A percentile compares a stretch with the other conserved stretches of the same genome.
Conservation (phyloP, 2,888 invertebrate genomes). For the Nezara viridula region DNA sequence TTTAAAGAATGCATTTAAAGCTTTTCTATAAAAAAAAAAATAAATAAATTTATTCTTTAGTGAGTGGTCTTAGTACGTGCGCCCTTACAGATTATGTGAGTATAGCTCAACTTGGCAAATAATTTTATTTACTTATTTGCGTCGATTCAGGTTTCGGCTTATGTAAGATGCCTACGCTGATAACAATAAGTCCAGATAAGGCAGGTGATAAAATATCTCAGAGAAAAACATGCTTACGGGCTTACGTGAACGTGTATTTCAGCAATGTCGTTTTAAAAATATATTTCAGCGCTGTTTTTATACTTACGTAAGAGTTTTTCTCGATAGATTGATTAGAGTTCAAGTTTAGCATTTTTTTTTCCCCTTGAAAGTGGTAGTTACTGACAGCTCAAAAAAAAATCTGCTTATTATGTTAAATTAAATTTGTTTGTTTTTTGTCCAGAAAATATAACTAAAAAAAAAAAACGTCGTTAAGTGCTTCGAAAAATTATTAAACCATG, state of each 20-base stretch:
- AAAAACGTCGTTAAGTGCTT: too few relatives aligned
- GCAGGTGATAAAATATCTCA: background rate
- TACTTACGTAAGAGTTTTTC: background rate
- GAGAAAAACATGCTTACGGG: background rate
- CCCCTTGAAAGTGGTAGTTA: too few relatives aligned
- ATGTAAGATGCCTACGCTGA: background rate
- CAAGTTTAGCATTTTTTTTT: too few relatives aligned
- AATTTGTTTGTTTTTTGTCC: too few relatives aligned
- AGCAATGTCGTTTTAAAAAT: background rate
- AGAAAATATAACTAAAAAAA: too few relatives aligned
- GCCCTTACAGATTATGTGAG: background rate
- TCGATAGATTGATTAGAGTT: background rate
- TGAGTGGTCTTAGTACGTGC: too few relatives aligned
- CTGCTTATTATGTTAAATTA: too few relatives aligned
- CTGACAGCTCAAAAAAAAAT: too few relatives aligned
- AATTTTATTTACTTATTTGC: background rate
- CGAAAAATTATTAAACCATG: too few relatives aligned
- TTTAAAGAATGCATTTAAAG: too few relatives aligned
- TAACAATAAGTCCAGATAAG: conserved; percentile 26
- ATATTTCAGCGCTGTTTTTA: background rate
- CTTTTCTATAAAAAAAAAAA: too few relatives aligned
- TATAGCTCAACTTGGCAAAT: background rate
- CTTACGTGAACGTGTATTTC: background rate
- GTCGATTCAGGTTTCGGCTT: background rate
- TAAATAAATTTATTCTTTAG: too few relatives aligned